A percentile compares a stretch with the other conserved stretches of the same genome.
phyloP scores from a whole-genome alignment of 2,797 vertebrate species.

The Peromyscus attwateri region DNA sequence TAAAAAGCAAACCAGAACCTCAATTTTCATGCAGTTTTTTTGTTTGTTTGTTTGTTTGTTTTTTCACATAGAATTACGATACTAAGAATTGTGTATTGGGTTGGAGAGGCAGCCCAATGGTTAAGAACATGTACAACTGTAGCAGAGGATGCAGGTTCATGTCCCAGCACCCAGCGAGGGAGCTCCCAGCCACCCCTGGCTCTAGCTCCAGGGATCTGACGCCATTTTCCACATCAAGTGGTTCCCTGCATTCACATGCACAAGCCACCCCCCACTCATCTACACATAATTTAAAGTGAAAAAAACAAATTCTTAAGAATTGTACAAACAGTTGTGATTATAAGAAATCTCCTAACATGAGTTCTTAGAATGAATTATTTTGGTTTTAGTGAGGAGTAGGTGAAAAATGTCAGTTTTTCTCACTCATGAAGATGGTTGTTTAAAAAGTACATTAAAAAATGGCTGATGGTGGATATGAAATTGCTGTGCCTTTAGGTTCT shows the following conservation, averaged over 20 bases:
- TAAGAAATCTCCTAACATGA: not conserved
- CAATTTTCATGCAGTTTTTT: not conserved
- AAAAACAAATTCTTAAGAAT: not conserved
- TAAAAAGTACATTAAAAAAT: constrained; percentile 13
- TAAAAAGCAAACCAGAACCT: constrained; percentile 37
- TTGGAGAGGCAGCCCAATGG: not conserved
- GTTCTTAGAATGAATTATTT: not conserved
- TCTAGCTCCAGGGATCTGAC: not conserved
- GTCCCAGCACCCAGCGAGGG: not conserved
- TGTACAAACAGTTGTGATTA: not conserved
- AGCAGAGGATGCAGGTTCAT: not conserved
- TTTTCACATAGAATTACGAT: not conserved
- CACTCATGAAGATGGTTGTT: constrained; percentile 44
- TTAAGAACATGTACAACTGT: not conserved
- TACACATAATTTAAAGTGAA: not conserved
- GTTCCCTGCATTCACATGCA: too few relatives aligned
- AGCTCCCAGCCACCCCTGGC: too few relatives aligned
- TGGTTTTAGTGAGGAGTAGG: constrained; percentile 61
- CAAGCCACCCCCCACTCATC: not conserved
- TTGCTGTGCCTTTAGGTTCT: constrained; percentile 43
- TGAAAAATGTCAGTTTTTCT: constrained; percentile 28
- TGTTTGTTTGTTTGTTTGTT: too few relatives aligned
- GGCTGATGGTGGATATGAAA: constrained; percentile 28
- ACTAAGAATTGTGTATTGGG: not conserved
- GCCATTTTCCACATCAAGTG: not conserved